Evolutionary conservation across 2,113 vertebrate species (phyloP), one percentile per base, ranked within the genome.

Genomic region (Zosterops borbonicus): DNA sequence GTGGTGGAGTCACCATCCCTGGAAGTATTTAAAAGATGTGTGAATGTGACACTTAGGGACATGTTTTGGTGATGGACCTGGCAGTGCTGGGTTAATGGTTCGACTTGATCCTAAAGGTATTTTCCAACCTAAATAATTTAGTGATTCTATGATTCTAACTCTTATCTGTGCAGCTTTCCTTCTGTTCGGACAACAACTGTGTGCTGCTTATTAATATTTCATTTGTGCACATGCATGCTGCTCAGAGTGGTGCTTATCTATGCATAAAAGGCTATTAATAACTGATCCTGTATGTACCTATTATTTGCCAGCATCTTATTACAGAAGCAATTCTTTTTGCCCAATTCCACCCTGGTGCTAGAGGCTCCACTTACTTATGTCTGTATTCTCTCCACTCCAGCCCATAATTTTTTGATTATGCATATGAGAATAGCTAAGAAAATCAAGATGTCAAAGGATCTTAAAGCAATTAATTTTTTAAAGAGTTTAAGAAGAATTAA

Each of bases 171-270:
- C 69, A 55, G 39, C 56, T 77, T 77, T 76, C 42, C 60, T 79
- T 87, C 69, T 56, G 27, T 80, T 92, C 83, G 85, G 56, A 74
- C 83, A 49, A 49, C 41, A 63, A 65, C 52, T 1, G 22, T 79
- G 74, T 37, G 39, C 68, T 71, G 56, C 58, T 73, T 67, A 91
- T 94, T 81, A 95, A 90, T 86, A 88, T 95, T 90, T 88, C 33
- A 90, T 90, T 77, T 76, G 60, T 55, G 75, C 83, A 70, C 47
- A 29, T 27, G 28, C 75, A 74, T 0, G 3, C 68, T 68, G 76
- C 68, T 86, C 70, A 47, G 71, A 59, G 37, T 70, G 64, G 56
- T 80, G 85, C 85, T 94, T 89, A 80, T 83, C 90, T 93, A 42
- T 37, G 55, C 64, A 68, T 60, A 60, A 92, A 90, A 63, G 42